Percentiles rank a stretch among this genome's conserved stretches.
These are phyloP conservation scores for Aphidius gifuensis DNA, from an alignment of 1,140 invertebrate species.

Conservation along the genomic window DNA sequence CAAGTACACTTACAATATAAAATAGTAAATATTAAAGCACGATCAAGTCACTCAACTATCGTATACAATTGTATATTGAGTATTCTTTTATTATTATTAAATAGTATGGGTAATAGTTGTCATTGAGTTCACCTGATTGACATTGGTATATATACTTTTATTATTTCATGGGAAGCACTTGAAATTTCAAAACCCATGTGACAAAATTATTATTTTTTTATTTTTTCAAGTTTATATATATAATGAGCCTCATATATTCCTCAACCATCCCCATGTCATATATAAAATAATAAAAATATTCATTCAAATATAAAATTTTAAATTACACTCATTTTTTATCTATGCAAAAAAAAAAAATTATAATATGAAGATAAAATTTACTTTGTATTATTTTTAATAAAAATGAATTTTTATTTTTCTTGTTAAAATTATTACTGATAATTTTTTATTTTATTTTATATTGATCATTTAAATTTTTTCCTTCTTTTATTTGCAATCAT, in stretches of 20 bases:
- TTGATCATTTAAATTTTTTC: background rate
- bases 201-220: constrained; percentile 8
- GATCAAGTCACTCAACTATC: constrained; percentile 34
- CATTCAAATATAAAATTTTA: background rate
- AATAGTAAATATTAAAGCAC: constrained; percentile 50
- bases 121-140: constrained; percentile 31
- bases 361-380: background rate
- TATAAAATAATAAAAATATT: background rate
- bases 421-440: constrained; percentile 1
- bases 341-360: background rate
- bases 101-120: constrained; percentile 44
- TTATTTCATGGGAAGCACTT: constrained; percentile 43
- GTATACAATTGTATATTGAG: no score
- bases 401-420: constrained; percentile 8
- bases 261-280: background rate
- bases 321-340: background rate
- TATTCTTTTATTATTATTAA: constrained; percentile 1
- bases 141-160: constrained; percentile 28
- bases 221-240: constrained; percentile 11
- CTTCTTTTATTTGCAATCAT: background rate
- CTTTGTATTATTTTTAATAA: background rate
- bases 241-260: constrained; percentile 25
- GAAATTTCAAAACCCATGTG: constrained; percentile 21
- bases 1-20: constrained; percentile 28
- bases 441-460: background rate